Conservation (phyloP, 2,888 invertebrate genomes). For the Caenorhabditis virilis region DNA sequence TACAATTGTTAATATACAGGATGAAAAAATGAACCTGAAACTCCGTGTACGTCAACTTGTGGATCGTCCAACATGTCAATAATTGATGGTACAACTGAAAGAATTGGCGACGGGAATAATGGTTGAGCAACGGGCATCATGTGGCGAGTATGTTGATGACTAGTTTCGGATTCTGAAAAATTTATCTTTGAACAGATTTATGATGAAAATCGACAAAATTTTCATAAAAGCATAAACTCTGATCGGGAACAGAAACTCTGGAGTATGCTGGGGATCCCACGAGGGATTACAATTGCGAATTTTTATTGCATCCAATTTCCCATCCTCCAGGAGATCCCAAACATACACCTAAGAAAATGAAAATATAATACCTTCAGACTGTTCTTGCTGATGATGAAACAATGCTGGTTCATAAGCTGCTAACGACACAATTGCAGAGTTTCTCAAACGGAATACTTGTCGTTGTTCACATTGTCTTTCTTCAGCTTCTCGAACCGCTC, state of each 20-base stretch:
- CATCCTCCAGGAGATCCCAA: too few relatives aligned
- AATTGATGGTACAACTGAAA: conserved; percentile 92
- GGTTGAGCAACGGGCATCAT: conserved; percentile 86
- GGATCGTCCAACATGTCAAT: conserved; percentile 92
- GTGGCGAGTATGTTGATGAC: conserved; percentile 71
- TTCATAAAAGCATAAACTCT: too few relatives aligned
- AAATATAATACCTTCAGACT: conserved; percentile 38
- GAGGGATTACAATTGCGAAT: too few relatives aligned
- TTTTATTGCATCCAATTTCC: too few relatives aligned
- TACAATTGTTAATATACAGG: neutral
- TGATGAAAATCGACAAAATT: too few relatives aligned
- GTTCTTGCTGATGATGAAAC: conserved; percentile 74
- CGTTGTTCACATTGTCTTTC: conserved; percentile 76
- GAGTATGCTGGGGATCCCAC: too few relatives aligned
- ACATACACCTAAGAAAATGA: too few relatives aligned
- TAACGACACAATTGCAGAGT: conserved; percentile 90
- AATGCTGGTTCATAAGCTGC: conserved; percentile 94
- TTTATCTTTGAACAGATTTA: neutral
- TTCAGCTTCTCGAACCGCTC: conserved; percentile 91
- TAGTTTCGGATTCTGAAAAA: conserved; percentile 51
- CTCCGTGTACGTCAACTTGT: conserved; percentile 89
- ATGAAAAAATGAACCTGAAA: conserved; percentile 72
- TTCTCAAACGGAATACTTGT: conserved; percentile 76
- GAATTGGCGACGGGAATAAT: conserved; percentile 92
- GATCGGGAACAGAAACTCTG: too few relatives aligned